These are phyloP conservation scores for Hypocryptadius cinnamomeus DNA, from an alignment of 2,113 vertebrate genomes.

Conservation along the genomic window DNA sequence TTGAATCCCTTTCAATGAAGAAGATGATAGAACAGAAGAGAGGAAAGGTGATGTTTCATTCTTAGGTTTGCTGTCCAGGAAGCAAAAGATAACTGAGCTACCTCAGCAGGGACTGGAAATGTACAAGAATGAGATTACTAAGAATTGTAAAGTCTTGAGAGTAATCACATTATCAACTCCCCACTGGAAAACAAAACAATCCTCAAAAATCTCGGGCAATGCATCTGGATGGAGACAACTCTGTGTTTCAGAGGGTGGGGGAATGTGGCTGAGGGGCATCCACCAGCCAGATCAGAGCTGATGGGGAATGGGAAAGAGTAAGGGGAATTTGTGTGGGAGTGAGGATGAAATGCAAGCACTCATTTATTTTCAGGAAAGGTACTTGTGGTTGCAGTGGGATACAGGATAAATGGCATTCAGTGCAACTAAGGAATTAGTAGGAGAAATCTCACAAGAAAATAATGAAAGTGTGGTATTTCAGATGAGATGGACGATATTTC, in stretches of 20 bases:
- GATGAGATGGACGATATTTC: neutral
- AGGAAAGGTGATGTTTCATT: neutral
- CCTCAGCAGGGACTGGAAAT: neutral
- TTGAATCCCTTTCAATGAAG: neutral
- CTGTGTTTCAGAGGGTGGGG: neutral
- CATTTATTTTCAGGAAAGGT: neutral
- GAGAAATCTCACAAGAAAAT: neutral
- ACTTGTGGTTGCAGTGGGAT: neutral
- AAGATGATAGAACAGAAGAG: neutral
- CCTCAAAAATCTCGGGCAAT: neutral
- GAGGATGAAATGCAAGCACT: neutral
- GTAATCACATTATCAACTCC: neutral
- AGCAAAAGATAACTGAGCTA: neutral
- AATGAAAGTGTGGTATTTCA: neutral
- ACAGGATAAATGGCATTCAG: neutral
- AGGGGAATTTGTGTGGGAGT: neutral
- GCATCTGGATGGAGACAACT: neutral
- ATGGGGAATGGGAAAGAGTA: neutral
- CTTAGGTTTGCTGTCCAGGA: neutral
- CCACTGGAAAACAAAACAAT: neutral
- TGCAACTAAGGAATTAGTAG: neutral
- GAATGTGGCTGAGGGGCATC: neutral
- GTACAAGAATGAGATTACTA: neutral
- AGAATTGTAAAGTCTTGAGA: neutral
- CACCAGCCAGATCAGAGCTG: neutral